A percentile compares a stretch with the other conserved stretches of the same genome.
Conservation (phyloP, 2,113 vertebrate genomes). For the Peromyscus maniculatus region DNA sequence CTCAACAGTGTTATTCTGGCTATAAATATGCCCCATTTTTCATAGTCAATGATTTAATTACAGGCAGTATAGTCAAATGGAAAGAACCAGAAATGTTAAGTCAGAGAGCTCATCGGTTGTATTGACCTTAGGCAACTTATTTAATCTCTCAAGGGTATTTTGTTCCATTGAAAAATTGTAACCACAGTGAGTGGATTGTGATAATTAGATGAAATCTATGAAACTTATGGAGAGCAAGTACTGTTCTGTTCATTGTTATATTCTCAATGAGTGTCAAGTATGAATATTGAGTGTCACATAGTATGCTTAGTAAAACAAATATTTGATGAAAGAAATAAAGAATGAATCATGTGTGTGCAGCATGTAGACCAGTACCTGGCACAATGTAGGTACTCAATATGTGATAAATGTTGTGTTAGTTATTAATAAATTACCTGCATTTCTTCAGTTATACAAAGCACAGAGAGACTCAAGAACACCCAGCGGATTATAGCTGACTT, state of each 20-base stretch:
- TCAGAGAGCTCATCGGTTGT: not conserved
- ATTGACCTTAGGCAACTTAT: slow-evolving; percentile 31
- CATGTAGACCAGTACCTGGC: not conserved
- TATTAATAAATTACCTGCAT: slow-evolving; percentile 33
- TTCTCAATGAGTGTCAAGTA: not conserved
- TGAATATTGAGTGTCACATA: not conserved
- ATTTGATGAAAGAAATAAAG: slow-evolving; percentile 20
- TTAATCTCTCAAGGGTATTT: slow-evolving; percentile 1
- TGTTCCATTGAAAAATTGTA: slow-evolving; percentile 8
- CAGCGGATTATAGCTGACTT: slow-evolving; percentile 3
- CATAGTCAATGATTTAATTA: slow-evolving; percentile 59
- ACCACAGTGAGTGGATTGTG: slow-evolving; percentile 5
- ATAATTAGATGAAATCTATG: slow-evolving; percentile 51
- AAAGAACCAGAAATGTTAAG: slow-evolving; percentile 50
- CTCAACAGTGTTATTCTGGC: slow-evolving; percentile 61
- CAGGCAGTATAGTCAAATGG: slow-evolving; percentile 24
- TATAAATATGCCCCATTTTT: slow-evolving; percentile 71
- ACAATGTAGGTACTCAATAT: not conserved
- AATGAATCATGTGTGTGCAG: not conserved
- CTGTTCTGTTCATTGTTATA: slow-evolving; percentile 1
- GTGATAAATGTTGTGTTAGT: not conserved
- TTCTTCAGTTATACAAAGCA: slow-evolving; percentile 37
- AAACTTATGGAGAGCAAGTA: not conserved
- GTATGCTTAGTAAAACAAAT: slow-evolving; percentile 28
- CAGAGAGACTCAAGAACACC: not conserved